Evolutionary conservation across 2,888 invertebrate species (phyloP), one percentile per base, ranked within the genome.

Genomic region (Apamea sordens): DNA sequence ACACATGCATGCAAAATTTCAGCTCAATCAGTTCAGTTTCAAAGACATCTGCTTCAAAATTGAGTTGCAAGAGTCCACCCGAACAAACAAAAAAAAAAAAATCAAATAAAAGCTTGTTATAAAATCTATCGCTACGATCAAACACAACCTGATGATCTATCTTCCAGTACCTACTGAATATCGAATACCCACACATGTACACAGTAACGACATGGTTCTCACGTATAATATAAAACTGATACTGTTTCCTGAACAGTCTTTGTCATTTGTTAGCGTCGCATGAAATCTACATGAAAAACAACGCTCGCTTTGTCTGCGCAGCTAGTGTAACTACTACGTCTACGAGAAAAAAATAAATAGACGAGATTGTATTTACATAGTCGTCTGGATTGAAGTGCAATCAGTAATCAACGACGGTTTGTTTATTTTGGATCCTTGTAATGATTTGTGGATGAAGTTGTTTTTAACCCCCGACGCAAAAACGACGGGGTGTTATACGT

Each of bases 241-340:
- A 64, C 44, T 28, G 47, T 67, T 73, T 73, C 8, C 63, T 56
- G 44, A 76, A 32, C 18, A 47, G 15, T 67, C 87, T 73, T 73
- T 84, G 73, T 84, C 13, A 15, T 64, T 87, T 28, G 68, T 84
- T 68, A 76, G 61, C 59, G 81, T 80, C 21, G 73, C 85, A 80
- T 84, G 73, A 87, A 87, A 87, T 85, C n/a, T 32, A 21, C 50
- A 68, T 71, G 61, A 63, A 73, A 76, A 65, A 64, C 79, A 56
- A 65, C 5, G 13, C 36, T 36, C 13, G 1, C 53, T 24, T 77
- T 72, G 18, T 36, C 41, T 61, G 0, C 36, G 15, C 53, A 80
- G 56, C n/a, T 65, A 24, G 28, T 28, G 7, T 74, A 69, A 69
- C 21, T 41, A 69, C 15, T n/a, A 65, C 21, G 5, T 36, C 47